phyloP scores from a whole-genome alignment of 1,140 invertebrate genomes.

The Hermatobates lingyangjiaoensis region DNA sequence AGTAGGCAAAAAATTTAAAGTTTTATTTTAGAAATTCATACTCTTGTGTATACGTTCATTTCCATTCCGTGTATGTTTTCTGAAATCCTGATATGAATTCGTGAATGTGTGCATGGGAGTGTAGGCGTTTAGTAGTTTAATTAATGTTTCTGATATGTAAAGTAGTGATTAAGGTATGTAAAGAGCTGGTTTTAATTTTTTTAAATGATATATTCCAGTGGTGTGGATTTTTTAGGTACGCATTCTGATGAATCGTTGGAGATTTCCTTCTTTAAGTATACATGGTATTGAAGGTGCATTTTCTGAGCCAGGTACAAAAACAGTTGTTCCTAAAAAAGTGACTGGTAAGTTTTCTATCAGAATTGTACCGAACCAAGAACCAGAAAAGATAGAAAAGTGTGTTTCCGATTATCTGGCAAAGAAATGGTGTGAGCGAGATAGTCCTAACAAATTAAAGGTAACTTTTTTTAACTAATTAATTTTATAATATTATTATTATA shows the following conservation, averaged over 20 bases:
- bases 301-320: constrained; percentile 77
- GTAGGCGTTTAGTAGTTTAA: too few relatives aligned
- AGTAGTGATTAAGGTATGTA: constrained; percentile 1
- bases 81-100: too few relatives aligned
- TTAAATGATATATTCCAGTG: too few relatives aligned
- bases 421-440: constrained; percentile 43
- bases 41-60: too few relatives aligned
- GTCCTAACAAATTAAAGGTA: constrained; percentile 73
- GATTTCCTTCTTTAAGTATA: constrained; percentile 71
- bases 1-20: too few relatives aligned
- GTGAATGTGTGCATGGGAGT: too few relatives aligned
- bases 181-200: too few relatives aligned
- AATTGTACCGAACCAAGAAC: constrained; percentile 79
- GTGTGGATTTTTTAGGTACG: constrained; percentile 31
- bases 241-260: constrained; percentile 77
- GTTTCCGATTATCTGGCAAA: constrained; percentile 56
- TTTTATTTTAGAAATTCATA: too few relatives aligned
- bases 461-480: not conserved
- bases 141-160: not conserved
- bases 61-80: too few relatives aligned
- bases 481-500: not conserved
- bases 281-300: constrained; percentile 92
- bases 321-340: constrained; percentile 87
- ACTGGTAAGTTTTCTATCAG: constrained; percentile 92
- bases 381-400: constrained; percentile 48